Percentiles rank a stretch among this genome's conserved stretches.
These are phyloP conservation scores for Zeugodacus cucurbitae DNA, from an alignment of 1,140 invertebrate genomes.

Conservation along the genomic window DNA sequence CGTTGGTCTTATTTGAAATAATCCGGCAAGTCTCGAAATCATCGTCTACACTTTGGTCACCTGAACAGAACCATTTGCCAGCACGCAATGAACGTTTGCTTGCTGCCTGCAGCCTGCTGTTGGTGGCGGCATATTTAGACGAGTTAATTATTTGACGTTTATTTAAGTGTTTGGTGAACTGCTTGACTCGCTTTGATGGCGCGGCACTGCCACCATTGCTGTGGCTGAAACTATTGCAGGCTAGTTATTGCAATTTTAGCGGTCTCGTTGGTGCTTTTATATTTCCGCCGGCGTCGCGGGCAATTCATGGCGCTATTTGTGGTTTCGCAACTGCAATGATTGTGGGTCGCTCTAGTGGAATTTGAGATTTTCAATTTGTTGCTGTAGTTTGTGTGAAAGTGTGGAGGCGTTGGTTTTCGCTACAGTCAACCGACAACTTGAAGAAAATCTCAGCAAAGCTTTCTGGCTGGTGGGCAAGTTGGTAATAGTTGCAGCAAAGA, in stretches of 20 bases:
- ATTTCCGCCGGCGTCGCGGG: background rate
- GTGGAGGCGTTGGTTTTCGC: background rate
- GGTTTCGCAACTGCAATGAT: background rate
- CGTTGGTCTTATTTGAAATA: background rate
- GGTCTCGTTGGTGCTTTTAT: background rate
- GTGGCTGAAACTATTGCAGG: background rate
- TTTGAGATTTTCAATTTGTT: background rate
- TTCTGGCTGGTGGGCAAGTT: background rate
- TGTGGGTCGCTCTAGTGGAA: background rate
- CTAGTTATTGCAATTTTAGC: background rate
- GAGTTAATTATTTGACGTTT: conserved; percentile 24
- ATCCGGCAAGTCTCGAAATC: background rate
- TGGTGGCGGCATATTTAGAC: background rate
- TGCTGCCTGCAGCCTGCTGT: background rate
- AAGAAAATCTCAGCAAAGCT: background rate
- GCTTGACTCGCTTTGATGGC: background rate
- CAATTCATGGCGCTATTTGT: background rate
- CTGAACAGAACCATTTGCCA: background rate
- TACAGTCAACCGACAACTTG: background rate
- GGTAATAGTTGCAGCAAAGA: no score
- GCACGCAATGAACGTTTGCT: background rate
- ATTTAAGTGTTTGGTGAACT: background rate
- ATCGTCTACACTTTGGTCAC: background rate
- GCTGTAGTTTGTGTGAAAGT: background rate
- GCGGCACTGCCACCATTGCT: background rate